phyloP scores from a whole-genome alignment of 2,797 vertebrate genomes.

The Pseudomugil gertrudae region DNA sequence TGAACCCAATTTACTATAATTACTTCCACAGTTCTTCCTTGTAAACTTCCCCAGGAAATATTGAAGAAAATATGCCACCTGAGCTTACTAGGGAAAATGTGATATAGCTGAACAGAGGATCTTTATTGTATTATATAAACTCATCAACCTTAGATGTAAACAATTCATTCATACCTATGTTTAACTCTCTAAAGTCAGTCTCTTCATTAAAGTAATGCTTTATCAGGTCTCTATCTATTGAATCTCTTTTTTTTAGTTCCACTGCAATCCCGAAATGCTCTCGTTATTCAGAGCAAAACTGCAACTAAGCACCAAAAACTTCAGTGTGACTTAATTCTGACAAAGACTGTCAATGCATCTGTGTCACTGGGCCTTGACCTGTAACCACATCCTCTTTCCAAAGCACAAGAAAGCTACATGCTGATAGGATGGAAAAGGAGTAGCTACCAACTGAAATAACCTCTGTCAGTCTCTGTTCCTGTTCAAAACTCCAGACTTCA shows the following conservation, averaged over 20 bases:
- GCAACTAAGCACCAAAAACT: conserved; percentile 32
- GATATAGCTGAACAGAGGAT: not conserved
- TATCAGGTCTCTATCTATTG: not conserved
- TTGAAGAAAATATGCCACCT: conserved; percentile 46
- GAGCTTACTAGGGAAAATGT: not conserved
- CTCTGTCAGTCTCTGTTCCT: conserved; percentile 74
- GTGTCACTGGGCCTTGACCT: conserved; percentile 63
- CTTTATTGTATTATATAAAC: not conserved
- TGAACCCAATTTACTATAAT: conserved; percentile 44
- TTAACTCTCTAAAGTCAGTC: not conserved
- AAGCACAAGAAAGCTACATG: conserved; percentile 56
- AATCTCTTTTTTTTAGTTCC: not conserved
- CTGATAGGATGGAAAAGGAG: conserved; percentile 77
- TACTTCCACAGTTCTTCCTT: conserved; percentile 25
- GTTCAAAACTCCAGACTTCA: conserved; percentile 57
- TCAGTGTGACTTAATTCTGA: conserved; percentile 52
- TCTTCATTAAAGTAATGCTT: not conserved
- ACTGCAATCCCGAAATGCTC: conserved; percentile 7
- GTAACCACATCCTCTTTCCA: conserved; percentile 82
- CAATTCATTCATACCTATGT: not conserved
- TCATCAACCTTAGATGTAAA: not conserved
- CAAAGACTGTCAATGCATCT: conserved; percentile 64
- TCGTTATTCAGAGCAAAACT: conserved; percentile 60
- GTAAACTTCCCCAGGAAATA: conserved; percentile 31
- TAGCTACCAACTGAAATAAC: conserved; percentile 75